Conservation (phyloP, 1,140 invertebrate genomes). For the Bradysia coprophila region DNA sequence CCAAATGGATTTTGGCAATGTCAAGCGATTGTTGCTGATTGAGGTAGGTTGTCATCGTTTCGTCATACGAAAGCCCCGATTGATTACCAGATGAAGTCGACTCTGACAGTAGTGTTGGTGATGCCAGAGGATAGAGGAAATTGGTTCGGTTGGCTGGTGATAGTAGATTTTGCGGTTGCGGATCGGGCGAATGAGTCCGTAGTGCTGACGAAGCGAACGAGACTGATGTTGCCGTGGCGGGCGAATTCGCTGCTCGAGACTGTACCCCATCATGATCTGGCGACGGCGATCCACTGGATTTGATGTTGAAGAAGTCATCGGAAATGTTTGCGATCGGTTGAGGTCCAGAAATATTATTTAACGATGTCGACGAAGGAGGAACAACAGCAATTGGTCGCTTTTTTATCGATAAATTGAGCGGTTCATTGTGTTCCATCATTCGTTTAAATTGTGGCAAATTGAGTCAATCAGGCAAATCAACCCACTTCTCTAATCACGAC, state of each 20-base stretch:
- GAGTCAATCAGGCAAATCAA: too few species aligned
- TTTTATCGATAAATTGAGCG: constrained; percentile 25
- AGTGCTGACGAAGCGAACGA: not conserved
- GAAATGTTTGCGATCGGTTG: not conserved
- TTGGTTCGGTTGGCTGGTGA: not conserved
- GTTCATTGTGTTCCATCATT: constrained; percentile 10
- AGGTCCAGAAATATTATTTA: constrained; percentile 1
- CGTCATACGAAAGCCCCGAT: not conserved
- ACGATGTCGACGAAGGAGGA: constrained; percentile 15
- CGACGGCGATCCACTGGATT: not conserved
- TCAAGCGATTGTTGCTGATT: constrained; percentile 3
- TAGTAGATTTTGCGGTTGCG: not conserved
- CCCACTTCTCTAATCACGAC: not conserved
- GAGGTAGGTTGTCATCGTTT: not conserved
- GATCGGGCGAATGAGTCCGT: not conserved
- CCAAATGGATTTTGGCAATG: constrained; percentile 6
- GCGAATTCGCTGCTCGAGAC: too few species aligned
- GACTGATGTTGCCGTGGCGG: too few species aligned
- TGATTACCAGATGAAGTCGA: too few species aligned
- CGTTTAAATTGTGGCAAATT: too few species aligned
- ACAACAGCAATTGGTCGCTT: constrained; percentile 28
- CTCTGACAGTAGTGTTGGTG: too few species aligned
- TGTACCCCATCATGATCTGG: too few species aligned
- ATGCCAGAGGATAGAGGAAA: too few species aligned
- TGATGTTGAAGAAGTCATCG: not conserved